These are phyloP conservation scores for Parapsyche elsis DNA, from an alignment of 1,140 invertebrate genomes.

Conservation along the genomic window DNA sequence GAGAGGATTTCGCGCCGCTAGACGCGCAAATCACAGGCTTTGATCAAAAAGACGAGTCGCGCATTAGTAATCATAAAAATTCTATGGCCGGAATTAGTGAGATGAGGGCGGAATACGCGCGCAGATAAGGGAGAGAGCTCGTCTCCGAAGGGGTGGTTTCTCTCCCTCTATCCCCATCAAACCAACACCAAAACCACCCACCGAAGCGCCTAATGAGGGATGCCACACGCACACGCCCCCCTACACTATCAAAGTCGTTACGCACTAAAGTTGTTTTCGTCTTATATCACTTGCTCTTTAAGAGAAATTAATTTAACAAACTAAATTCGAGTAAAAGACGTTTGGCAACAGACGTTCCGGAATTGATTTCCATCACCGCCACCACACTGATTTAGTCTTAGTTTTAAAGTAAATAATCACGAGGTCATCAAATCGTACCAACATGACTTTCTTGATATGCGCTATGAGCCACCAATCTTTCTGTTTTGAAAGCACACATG, in stretches of 20 bases:
- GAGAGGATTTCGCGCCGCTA: background rate
- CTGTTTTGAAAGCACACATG: too few relatives aligned
- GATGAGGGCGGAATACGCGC: slow-evolving; percentile 5
- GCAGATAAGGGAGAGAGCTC: background rate
- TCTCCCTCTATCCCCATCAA: background rate
- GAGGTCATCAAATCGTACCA: too few relatives aligned
- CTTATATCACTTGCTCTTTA: background rate
- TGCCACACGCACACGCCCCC: slow-evolving; percentile 3
- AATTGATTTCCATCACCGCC: too few relatives aligned
- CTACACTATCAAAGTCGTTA: slow-evolving; percentile 11
- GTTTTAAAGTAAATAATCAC: too few relatives aligned
- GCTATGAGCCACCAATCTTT: too few relatives aligned
- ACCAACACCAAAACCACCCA: too few relatives aligned
- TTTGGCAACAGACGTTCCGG: too few relatives aligned
- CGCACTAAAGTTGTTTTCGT: slow-evolving; percentile 7
- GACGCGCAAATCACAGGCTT: slow-evolving; percentile 34
- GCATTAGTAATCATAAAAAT: slow-evolving; percentile 48
- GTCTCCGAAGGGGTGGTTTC: slow-evolving; percentile 17
- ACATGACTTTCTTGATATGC: too few relatives aligned
- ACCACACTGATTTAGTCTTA: too few relatives aligned
- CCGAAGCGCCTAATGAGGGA: slow-evolving; percentile 41
- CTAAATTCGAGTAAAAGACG: too few relatives aligned
- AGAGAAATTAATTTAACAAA: background rate
- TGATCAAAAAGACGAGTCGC: slow-evolving; percentile 45
- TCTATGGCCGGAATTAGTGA: slow-evolving; percentile 42